Percentiles rank a stretch among this genome's conserved stretches.
Conservation (phyloP, 2,797 vertebrate genomes). For the Acestrorhynchus altus region DNA sequence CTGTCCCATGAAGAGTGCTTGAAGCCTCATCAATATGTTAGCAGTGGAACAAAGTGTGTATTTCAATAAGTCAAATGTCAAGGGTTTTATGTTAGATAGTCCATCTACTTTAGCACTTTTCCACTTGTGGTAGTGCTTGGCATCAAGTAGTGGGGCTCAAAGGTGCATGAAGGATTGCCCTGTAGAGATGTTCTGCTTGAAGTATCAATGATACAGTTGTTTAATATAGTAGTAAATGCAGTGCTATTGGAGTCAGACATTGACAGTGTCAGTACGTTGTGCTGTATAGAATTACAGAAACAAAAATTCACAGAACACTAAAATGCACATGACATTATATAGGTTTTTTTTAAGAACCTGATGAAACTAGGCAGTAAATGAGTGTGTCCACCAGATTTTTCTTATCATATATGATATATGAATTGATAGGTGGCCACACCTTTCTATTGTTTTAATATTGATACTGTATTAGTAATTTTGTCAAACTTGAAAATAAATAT, state of each 20-base stretch:
- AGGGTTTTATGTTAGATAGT: neutral
- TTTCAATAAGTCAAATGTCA: conserved; percentile 64
- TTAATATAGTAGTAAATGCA: neutral
- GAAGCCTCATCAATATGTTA: conserved; percentile 70
- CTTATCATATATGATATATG: too few species aligned
- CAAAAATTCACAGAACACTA: too few species aligned
- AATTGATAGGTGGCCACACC: too few species aligned
- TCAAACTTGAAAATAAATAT: too few species aligned
- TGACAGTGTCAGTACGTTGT: neutral
- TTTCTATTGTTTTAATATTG: too few species aligned
- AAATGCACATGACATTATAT: too few species aligned
- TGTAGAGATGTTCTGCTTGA: neutral
- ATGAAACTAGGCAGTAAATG: too few species aligned
- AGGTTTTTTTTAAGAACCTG: too few species aligned
- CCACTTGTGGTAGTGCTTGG: neutral
- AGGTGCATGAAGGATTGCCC: neutral
- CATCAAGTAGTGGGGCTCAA: neutral
- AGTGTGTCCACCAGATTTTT: too few species aligned
- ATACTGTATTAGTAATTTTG: too few species aligned
- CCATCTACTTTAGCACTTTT: neutral
- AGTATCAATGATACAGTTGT: neutral
- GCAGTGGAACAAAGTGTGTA: conserved; percentile 57
- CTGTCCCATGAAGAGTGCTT: neutral
- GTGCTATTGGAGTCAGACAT: neutral
- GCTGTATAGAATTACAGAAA: too few species aligned